Evolutionary conservation across 2,113 vertebrate genomes (phyloP).

Genomic region (Trinectes maculatus): DNA sequence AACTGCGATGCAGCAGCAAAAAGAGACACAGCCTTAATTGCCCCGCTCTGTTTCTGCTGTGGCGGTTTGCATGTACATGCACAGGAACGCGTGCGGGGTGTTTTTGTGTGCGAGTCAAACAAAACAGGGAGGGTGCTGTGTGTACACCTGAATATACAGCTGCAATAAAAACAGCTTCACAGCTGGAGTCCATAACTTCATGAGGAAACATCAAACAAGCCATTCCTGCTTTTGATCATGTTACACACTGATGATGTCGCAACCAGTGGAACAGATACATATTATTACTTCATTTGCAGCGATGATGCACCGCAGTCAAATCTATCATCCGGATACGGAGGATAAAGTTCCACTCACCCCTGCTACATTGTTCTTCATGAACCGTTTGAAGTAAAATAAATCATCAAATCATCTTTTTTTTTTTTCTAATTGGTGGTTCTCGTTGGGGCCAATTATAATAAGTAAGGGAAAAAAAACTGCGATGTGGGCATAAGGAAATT

Average conservation of each 20-base stretch:
- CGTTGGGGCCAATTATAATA: conserved; percentile 48
- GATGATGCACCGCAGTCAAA: background rate
- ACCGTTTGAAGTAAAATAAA: conserved; percentile 4
- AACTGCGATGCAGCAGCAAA: conserved; percentile 23
- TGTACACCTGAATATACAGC: conserved; percentile 53
- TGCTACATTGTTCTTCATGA: background rate
- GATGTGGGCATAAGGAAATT: conserved; percentile 33
- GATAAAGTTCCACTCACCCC: background rate
- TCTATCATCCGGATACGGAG: background rate
- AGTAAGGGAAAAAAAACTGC: background rate
- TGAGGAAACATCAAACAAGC: conserved; percentile 57
- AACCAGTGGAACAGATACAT: conserved; percentile 35
- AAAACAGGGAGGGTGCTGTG: conserved; percentile 6
- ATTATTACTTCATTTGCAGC: conserved; percentile 32
- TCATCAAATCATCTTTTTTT: background rate
- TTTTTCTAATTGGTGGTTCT: conserved; percentile 10
- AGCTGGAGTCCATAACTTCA: conserved; percentile 19
- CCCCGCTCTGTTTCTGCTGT: conserved; percentile 30
- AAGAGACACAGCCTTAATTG: conserved; percentile 42
- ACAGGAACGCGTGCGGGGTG: background rate
- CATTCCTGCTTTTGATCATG: conserved; percentile 58
- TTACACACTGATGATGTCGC: conserved; percentile 24
- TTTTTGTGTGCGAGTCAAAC: background rate
- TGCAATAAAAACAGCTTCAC: conserved; percentile 31
- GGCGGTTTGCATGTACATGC: conserved; percentile 26